Percentiles rank a stretch among this genome's conserved stretches.
Conservation (phyloP, 2,797 vertebrate species). For the Dallia pectoralis region DNA sequence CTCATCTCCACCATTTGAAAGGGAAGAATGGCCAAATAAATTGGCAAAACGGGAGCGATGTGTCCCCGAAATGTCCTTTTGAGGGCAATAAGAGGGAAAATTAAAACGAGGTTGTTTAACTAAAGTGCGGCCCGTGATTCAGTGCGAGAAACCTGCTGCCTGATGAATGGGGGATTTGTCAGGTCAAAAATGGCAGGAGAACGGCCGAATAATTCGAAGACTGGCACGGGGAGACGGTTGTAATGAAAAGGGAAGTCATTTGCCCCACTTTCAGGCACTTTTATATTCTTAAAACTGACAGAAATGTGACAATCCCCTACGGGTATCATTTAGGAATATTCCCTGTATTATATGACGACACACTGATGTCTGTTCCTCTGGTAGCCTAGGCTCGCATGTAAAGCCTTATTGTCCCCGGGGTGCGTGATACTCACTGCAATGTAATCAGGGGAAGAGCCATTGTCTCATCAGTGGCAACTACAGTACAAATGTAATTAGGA, state of each 20-base stretch:
- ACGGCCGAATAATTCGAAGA: constrained; percentile 15
- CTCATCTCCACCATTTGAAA: constrained; percentile 9
- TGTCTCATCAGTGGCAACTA: constrained; percentile 45
- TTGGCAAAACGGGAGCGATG: constrained; percentile 30
- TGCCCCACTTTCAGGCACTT: not conserved
- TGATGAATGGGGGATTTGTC: constrained; percentile 9
- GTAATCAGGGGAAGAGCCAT: constrained; percentile 54
- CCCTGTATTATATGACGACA: not conserved
- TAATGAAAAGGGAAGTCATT: not conserved
- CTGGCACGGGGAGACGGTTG: not conserved
- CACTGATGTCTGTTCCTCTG: not conserved
- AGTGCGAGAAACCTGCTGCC: constrained; percentile 40
- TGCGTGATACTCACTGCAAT: constrained; percentile 34
- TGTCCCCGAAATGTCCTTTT: constrained; percentile 40
- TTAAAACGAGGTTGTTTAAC: constrained; percentile 42
- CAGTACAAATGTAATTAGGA: constrained; percentile 51
- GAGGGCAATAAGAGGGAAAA: constrained; percentile 42
- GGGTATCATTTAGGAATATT: not conserved
- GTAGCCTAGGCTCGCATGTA: constrained; percentile 17
- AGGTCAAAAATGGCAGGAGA: constrained; percentile 19
- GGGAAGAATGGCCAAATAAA: constrained; percentile 33
- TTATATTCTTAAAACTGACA: not conserved
- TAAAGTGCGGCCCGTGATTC: constrained; percentile 46
- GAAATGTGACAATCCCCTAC: not conserved
- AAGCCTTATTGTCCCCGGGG: constrained; percentile 27